Evolutionary conservation across 2,113 vertebrate species (phyloP).

Genomic region (Siniperca knerii): DNA sequence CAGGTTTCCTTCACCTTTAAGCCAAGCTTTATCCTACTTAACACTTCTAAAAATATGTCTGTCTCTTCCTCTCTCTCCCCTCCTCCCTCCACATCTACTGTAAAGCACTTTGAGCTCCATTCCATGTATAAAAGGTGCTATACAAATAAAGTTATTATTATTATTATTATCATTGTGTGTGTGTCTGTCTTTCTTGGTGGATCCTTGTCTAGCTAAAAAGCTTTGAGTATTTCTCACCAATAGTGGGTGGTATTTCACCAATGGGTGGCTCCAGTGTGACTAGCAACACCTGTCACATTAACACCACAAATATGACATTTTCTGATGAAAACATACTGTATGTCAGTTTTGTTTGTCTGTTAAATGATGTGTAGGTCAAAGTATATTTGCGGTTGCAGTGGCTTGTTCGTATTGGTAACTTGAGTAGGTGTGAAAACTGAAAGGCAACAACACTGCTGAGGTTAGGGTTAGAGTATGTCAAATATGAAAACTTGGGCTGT

Average conservation of each 20-base stretch:
- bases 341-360: not conserved
- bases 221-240: not conserved
- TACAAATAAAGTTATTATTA: too few relatives aligned
- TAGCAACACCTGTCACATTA: not conserved
- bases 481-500: too few relatives aligned
- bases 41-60: not conserved
- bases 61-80: not conserved
- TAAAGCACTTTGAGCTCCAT: too few relatives aligned
- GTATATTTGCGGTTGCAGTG: not conserved
- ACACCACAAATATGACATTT: not conserved
- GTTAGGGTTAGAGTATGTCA: too few relatives aligned
- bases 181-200: too few relatives aligned
- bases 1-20: constrained; percentile 5
- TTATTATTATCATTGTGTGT: too few relatives aligned
- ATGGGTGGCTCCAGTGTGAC: not conserved
- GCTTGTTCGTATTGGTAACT: not conserved
- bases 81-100: not conserved
- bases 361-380: not conserved
- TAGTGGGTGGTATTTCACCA: too few relatives aligned
- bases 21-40: not conserved
- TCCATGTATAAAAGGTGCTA: too few relatives aligned
- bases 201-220: too few relatives aligned
- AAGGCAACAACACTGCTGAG: not conserved
- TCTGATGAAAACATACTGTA: not conserved
- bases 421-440: not conserved